These are phyloP conservation scores for Oostethus manadensis DNA, from an alignment of 2,113 vertebrate species.

Conservation along the genomic window DNA sequence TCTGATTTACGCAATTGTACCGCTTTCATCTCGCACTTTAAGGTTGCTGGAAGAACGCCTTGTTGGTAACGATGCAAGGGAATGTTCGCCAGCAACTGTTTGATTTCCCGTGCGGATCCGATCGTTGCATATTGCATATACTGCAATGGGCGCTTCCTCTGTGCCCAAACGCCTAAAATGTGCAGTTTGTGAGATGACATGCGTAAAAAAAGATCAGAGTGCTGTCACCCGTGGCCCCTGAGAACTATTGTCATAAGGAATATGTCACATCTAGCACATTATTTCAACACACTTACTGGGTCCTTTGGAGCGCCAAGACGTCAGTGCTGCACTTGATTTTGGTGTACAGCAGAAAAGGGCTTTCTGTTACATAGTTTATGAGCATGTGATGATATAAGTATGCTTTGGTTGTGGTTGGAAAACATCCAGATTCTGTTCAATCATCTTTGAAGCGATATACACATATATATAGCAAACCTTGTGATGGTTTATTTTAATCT, in stretches of 20 bases:
- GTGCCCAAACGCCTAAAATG: conserved; percentile 1
- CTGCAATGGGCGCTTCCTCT: not conserved
- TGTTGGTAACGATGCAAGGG: not conserved
- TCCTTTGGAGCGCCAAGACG: not conserved
- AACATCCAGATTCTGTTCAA: conserved; percentile 6
- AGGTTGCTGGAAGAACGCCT: not conserved
- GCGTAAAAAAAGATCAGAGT: not conserved
- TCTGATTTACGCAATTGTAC: not conserved
- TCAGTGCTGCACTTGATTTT: not conserved
- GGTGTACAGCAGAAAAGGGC: not conserved
- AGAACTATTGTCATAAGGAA: conserved; percentile 4
- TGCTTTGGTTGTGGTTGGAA: conserved; percentile 5
- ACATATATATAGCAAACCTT: not conserved
- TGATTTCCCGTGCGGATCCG: not conserved
- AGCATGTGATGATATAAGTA: not conserved
- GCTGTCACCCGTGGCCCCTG: not conserved
- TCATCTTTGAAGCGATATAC: conserved; percentile 2
- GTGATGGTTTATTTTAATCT: not conserved
- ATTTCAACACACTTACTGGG: not conserved
- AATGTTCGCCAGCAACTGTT: not conserved
- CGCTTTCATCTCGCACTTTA: not conserved
- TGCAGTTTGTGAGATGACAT: conserved; percentile 8
- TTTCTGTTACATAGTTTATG: not conserved
- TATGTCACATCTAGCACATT: not conserved
- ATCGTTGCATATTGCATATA: not conserved